phyloP scores from a whole-genome alignment of 2,113 vertebrate species.

The Myanophis thanlyinensis region DNA sequence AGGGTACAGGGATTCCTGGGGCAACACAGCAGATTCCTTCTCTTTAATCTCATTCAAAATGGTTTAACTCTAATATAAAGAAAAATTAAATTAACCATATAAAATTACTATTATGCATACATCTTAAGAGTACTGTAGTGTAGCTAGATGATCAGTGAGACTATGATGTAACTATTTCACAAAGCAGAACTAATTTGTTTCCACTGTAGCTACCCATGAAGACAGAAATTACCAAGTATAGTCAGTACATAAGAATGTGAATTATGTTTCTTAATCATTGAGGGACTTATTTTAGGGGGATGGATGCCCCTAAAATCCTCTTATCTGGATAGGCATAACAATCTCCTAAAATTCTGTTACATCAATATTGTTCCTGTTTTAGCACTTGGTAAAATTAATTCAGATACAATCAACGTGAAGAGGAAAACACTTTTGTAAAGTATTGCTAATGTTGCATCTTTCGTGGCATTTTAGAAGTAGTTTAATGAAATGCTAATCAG shows the following conservation, averaged over 20 bases:
- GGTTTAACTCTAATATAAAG: background rate
- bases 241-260: slow-evolving; percentile 58
- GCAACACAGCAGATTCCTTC: background rate
- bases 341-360: slow-evolving; percentile 62
- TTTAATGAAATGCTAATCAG: slow-evolving; percentile 69
- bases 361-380: slow-evolving; percentile 66
- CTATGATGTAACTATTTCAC: background rate
- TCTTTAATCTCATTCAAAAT: background rate
- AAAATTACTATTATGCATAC: background rate
- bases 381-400: slow-evolving; percentile 60
- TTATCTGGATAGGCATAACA: slow-evolving; percentile 56
- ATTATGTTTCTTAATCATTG: slow-evolving; percentile 50
- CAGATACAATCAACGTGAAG: slow-evolving; percentile 63
- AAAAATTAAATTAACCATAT: background rate
- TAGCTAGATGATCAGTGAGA: background rate
- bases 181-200: slow-evolving; percentile 54
- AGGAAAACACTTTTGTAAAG: slow-evolving; percentile 51
- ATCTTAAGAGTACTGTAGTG: background rate
- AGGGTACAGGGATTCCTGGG: background rate
- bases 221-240: slow-evolving; percentile 55
- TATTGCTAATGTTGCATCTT: slow-evolving; percentile 3
- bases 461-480: slow-evolving; percentile 56
- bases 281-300: background rate
- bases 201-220: background rate
- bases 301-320: slow-evolving; percentile 36